Evolutionary conservation across 2,113 vertebrate genomes (phyloP), one percentile per base, ranked within the genome.

Genomic region (Poicephalus gulielmi): DNA sequence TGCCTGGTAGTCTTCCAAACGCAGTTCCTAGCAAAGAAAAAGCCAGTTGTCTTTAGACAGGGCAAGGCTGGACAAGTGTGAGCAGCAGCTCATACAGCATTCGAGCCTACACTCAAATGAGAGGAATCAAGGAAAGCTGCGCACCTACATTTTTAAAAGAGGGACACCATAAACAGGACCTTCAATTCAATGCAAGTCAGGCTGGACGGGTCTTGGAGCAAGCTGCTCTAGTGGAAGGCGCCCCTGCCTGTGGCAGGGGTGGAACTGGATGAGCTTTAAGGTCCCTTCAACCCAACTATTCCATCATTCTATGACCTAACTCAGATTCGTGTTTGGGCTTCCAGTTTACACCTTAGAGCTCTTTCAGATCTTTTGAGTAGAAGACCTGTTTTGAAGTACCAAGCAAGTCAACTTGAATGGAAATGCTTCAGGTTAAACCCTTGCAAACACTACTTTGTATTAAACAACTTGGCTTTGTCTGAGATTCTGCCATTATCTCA

Each of bases 1-100:
- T 2, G 99, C 99, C 95, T 99, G 98, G 95, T 99, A 99, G 88
- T 99, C 99, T 92, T 99, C 99, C 53, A 99, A 91, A 75, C 99
- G 98, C 39, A 99, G 98, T 52, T 99, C 99, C 99, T 99, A 33
- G 17, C 22, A 14, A 55, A 37, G 89, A 27, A 41, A 73, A 84
- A 95, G 4, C 6, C 73, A 78, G 33, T 2, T 64, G 33, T 47
- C 22, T 52, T 69, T 11, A 71, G 13, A 23, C 16, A 19, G 28
- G 20, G 2, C 11, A 41, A 46, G 24, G 57, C 4, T 28, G 30
- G 30, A 35, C 5, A 47, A 64, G 27, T 1, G 11, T 7, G 33
- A 18, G 6, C 3, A 23, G 6, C 10, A 28, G 16, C 11, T 16
- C 3, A 28, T 41, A 39, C 33, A 44, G 60, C 22, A 13, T 9